These are phyloP conservation scores for Leistus spinibarbis DNA, from an alignment of 2,888 invertebrate species.

Conservation along the genomic window DNA sequence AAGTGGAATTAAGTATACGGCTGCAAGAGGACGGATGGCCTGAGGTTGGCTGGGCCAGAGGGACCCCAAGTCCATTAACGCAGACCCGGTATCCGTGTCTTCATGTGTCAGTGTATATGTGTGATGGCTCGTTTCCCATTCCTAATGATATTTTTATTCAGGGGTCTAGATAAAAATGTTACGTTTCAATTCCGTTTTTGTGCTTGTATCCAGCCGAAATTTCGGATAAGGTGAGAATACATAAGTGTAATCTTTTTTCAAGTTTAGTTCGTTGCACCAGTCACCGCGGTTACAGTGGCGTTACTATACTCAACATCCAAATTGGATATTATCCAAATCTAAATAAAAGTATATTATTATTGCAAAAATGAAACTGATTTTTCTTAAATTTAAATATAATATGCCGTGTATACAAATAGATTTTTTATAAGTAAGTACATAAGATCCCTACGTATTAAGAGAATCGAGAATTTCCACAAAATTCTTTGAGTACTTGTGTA, in stretches of 20 bases:
- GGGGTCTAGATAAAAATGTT: conserved; percentile 29
- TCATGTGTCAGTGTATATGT: neutral
- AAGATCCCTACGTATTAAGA: too few species aligned
- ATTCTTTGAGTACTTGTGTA: too few species aligned
- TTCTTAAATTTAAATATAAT: too few species aligned
- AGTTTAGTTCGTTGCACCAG: neutral
- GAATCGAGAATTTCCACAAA: too few species aligned
- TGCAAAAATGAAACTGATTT: too few species aligned
- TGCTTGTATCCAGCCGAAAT: conserved; percentile 25
- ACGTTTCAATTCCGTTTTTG: conserved; percentile 33
- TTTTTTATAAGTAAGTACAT: too few species aligned
- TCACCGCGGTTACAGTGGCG: neutral
- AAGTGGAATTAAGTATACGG: neutral
- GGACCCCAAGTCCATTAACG: neutral
- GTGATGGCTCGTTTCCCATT: conserved; percentile 7
- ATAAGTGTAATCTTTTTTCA: conserved; percentile 7
- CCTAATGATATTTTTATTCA: conserved; percentile 37
- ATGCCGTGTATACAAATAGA: too few species aligned
- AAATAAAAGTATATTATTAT: too few species aligned
- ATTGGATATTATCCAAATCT: too few species aligned
- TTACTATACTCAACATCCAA: neutral
- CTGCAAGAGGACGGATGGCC: neutral
- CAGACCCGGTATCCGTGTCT: neutral
- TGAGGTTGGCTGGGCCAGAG: neutral
- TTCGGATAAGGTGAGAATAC: conserved; percentile 32